phyloP scores from a whole-genome alignment of 2,888 invertebrate species.

The Escarpia spicata region DNA sequence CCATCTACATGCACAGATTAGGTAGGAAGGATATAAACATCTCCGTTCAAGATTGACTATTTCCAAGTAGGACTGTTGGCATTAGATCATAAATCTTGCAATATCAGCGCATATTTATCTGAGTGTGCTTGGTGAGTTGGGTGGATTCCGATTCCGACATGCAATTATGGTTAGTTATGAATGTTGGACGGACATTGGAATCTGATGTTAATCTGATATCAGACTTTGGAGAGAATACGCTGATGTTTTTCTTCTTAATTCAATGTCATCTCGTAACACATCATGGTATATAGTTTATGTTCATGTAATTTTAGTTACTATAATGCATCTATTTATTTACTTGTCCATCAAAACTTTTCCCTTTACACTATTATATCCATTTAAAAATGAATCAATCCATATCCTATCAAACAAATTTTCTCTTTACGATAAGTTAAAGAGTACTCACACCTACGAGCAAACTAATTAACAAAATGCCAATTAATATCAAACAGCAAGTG shows the following conservation, averaged over 20 bases:
- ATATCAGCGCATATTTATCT: neutral
- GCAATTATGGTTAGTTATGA: neutral
- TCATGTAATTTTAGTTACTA: no score
- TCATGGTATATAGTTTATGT: no score
- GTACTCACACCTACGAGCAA: no score
- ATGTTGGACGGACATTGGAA: neutral
- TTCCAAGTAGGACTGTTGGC: neutral
- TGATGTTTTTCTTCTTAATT: neutral
- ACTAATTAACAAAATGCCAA: no score
- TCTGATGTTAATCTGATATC: neutral
- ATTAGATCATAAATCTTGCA: neutral
- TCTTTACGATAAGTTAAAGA: no score
- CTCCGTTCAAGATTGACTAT: neutral
- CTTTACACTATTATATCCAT: no score
- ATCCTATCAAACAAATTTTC: no score
- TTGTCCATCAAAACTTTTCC: no score
- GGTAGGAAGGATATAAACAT: neutral
- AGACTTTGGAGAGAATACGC: neutral
- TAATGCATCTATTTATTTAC: no score
- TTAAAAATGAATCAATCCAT: no score
- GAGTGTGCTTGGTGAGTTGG: neutral
- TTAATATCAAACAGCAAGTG: no score
- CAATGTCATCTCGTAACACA: no score
- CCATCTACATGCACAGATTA: neutral
- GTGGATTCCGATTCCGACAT: neutral